Base-by-base conservation (phyloP, 2,797 vertebrate genomes). In the Pelobates cultripes region DNA sequence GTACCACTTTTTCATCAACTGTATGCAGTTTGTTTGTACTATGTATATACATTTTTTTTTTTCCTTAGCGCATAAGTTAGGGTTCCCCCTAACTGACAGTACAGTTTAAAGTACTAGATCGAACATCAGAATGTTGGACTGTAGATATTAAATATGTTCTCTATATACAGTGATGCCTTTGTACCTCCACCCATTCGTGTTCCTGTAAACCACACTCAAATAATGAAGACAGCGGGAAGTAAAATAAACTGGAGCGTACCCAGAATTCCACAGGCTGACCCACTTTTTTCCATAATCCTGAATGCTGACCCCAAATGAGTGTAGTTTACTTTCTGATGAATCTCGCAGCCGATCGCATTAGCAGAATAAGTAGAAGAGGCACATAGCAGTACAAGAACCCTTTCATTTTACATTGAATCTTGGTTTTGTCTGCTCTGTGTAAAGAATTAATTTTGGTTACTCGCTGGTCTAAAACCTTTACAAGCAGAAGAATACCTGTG, bases 211-310 rank as follows among this genome's bases (percentile, higher is more conserved):
- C 28, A 28, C 28, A 28, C 28, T 1, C 28, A 28, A 28, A 28
- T 28, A 28, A 28, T 28, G 53, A n/a, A 40, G 40, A 12, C 12
- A 9, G 17, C 7, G 7, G 72, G n/a, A 43, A 42, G 10, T 63
- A 53, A 14, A 7, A 73, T 28, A 64, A 51, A 51, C 47, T 64
- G 28, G 17, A 64, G 3, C 3, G 5, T 75, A 45, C 73, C 73
- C 73, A 43, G 51, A 9, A 43, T 75, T 45, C 43, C 55, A 64
- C 7, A 63, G 57, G 12, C 4, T 75, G 73, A 75, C 73, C 73
- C 73, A 64, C 41, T 75, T 64, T 12, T 63, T 64, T 64, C 47
- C 42, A n/a, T 7, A 73, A 40, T 43, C 43, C 14, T 70, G 43
- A 45, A 44, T 45, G 43, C 68, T n/a, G 42, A 70, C 15, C 15